Evolutionary conservation across 2,888 invertebrate species (phyloP).

Genomic region (Nemotelus pantherinus): DNA sequence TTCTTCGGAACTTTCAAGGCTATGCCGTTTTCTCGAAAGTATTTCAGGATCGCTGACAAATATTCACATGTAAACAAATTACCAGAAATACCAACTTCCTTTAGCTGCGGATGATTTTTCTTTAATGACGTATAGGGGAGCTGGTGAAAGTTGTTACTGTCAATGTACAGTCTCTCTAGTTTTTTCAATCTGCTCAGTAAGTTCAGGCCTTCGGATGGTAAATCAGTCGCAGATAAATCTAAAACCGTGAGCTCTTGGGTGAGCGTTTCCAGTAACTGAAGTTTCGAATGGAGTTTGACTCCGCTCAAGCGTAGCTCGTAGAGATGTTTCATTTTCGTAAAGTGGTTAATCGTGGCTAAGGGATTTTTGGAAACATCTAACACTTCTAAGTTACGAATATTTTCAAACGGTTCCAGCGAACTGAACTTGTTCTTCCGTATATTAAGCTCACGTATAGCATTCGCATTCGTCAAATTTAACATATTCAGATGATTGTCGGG

Average conservation of each 20-base stretch:
- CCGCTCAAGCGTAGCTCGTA: background rate
- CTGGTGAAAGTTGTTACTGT: background rate
- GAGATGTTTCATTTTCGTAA: background rate
- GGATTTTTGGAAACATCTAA: constrained; percentile 13
- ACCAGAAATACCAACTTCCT: background rate
- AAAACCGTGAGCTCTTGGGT: background rate
- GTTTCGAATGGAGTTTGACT: background rate
- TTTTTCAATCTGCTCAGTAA: background rate
- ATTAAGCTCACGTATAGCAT: background rate
- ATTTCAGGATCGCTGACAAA: background rate
- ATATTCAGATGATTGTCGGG: background rate
- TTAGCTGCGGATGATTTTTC: background rate
- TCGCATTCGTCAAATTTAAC: background rate
- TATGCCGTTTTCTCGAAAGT: background rate
- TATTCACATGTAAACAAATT: background rate
- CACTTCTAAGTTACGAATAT: background rate
- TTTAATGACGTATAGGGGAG: background rate
- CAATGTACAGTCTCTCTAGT: constrained; percentile 9
- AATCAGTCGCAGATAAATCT: background rate
- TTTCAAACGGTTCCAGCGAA: background rate
- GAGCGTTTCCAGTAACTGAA: background rate
- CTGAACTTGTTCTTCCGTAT: background rate
- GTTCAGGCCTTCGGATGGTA: background rate
- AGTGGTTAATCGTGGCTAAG: background rate
- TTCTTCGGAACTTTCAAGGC: background rate